phyloP scores from a whole-genome alignment of 1,140 invertebrate genomes.

The Babylonia areolata region DNA sequence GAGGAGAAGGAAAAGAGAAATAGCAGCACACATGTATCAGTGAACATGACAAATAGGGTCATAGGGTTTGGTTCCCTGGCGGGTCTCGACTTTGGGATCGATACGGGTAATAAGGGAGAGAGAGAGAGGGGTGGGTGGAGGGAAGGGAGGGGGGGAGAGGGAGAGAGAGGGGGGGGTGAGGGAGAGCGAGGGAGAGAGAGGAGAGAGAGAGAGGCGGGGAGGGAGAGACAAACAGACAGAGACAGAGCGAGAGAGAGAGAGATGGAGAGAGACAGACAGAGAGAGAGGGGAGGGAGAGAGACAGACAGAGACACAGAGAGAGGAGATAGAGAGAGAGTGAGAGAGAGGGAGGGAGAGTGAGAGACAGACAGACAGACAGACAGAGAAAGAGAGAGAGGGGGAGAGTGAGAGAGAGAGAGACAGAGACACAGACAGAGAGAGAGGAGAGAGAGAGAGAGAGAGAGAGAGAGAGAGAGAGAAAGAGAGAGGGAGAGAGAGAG shows the following conservation, averaged over 20 bases:
- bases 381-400: neutral
- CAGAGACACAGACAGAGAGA: neutral
- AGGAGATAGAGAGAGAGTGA: slow-evolving; percentile 5
- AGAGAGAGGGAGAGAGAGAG: no score
- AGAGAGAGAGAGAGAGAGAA: no score
- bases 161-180: no score
- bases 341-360: neutral
- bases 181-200: no score
- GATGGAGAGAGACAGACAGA: neutral
- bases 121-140: no score
- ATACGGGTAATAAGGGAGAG: no score
- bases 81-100: no score
- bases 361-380: slow-evolving; percentile 19
- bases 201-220: neutral
- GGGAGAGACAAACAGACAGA: neutral
- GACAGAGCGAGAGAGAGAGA: neutral
- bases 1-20: no score
- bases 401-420: neutral
- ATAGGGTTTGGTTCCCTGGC: no score
- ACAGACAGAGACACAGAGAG: slow-evolving; percentile 6
- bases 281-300: neutral
- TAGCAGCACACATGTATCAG: no score
- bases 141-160: no score
- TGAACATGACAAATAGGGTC: no score
- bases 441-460: neutral